These are phyloP conservation scores for Phaedon cochleariae DNA, from an alignment of 2,888 invertebrate species.

Conservation along the genomic window DNA sequence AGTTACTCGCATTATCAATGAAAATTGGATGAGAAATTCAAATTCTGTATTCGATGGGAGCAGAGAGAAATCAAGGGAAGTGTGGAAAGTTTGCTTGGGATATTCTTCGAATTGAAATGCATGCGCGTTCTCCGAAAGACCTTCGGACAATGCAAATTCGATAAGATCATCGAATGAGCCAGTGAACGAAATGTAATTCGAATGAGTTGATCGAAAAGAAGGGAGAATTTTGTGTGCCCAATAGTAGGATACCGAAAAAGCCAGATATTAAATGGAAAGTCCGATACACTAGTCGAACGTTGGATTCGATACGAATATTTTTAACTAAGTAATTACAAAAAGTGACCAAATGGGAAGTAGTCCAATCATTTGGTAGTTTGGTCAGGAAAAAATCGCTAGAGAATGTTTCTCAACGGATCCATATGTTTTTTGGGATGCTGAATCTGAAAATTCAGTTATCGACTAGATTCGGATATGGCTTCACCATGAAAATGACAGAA, in stretches of 20 bases:
- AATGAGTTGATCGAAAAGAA: slow-evolving; percentile 34
- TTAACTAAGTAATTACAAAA: too few relatives aligned
- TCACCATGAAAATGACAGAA: too few relatives aligned
- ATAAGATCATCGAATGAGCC: slow-evolving; percentile 29
- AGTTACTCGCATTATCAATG: background rate
- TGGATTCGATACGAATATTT: too few relatives aligned
- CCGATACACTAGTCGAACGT: too few relatives aligned
- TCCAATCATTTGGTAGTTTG: too few relatives aligned
- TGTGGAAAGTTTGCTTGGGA: background rate
- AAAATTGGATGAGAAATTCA: background rate
- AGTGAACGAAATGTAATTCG: slow-evolving; percentile 29
- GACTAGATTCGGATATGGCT: too few relatives aligned
- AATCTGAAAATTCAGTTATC: too few relatives aligned
- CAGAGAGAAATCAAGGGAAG: background rate
- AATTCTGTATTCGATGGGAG: background rate
- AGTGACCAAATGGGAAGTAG: too few relatives aligned
- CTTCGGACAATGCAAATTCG: slow-evolving; percentile 22
- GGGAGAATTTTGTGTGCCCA: slow-evolving; percentile 30
- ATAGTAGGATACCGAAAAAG: slow-evolving; percentile 26
- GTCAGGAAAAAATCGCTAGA: too few relatives aligned
- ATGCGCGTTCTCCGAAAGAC: slow-evolving; percentile 1
- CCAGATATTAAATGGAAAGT: too few relatives aligned
- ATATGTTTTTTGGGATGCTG: too few relatives aligned
- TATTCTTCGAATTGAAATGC: slow-evolving; percentile 4
- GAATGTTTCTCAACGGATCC: too few relatives aligned